A percentile compares a stretch with the other conserved stretches of the same genome.
phyloP scores from a whole-genome alignment of 2,113 vertebrate species.

The Euleptes europaea region DNA sequence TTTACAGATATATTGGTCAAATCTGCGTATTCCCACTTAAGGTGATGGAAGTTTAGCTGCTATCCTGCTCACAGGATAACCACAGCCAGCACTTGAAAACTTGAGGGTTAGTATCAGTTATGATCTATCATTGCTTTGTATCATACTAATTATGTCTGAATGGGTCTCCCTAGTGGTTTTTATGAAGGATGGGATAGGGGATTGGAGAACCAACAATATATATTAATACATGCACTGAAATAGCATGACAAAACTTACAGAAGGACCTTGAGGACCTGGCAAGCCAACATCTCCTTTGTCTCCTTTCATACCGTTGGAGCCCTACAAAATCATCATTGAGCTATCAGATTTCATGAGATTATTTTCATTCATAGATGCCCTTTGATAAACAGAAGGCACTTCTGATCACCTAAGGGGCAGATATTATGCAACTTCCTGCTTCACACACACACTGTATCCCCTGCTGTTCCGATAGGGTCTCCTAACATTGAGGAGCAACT shows the following conservation, averaged over 20 bases:
- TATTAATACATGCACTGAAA: neutral
- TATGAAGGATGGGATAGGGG: neutral
- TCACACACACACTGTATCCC: neutral
- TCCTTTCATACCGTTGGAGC: constrained; percentile 89
- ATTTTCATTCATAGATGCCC: neutral
- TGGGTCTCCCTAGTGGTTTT: neutral
- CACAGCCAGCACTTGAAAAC: constrained; percentile 24
- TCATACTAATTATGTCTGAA: neutral
- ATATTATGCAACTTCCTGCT: neutral
- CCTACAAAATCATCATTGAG: constrained; percentile 74
- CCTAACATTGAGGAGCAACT: too few species aligned
- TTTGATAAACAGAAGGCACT: too few species aligned
- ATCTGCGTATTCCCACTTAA: neutral
- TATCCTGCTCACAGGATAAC: neutral
- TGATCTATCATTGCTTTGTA: neutral
- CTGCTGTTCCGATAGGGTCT: neutral
- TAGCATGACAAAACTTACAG: constrained; percentile 80
- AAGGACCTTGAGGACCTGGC: constrained; percentile 90
- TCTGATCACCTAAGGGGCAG: too few species aligned
- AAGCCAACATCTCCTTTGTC: constrained; percentile 93
- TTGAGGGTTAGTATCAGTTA: neutral
- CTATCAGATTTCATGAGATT: neutral
- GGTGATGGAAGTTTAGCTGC: neutral
- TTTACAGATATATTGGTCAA: neutral
- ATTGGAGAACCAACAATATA: neutral